Base-by-base conservation (phyloP, 2,113 vertebrate genomes). In the Chionomys nivalis region DNA sequence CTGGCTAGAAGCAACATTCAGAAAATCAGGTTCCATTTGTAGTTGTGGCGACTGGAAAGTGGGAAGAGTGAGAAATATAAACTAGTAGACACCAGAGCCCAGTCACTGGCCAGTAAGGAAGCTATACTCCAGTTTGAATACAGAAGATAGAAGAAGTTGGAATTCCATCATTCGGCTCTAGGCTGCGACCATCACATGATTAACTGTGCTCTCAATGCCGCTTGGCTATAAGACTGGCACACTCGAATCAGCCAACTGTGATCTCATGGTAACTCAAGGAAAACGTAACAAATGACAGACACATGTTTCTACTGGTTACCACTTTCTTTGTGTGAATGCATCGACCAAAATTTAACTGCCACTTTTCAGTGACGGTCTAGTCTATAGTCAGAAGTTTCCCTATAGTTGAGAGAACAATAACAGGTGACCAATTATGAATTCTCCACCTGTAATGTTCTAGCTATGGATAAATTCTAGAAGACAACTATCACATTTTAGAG, bases 21-120 rank as follows among this genome's bases (percentile, higher is more conserved):
- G 73, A 68, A 94, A 96, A 96, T 91, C 39, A 70, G 90, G 16
- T 72, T 93, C 77, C 83, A 79, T 66, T 93, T 95, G 73, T 91
- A 39, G 76, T 96, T 94, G 55, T 96, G 82, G 91, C 49, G 14
- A 39, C 36, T 87, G 73, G 92, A 88, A 89, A 66, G 4, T 85
- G 31, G 49, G 63, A 10, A 2, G 42, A 77, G 19, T 52, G 7
- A 90, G 87, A 93, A 94, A 91, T 44, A 93, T 39, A 83, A 96
- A 92, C 23, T 12, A 39, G n/a, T 42, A 85, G 72, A 44, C 75
- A 75, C 13, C 23, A 55, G 81, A 96, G 36, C 6, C 44, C 49
- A 39, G 11, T 7, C 47, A 16, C 63, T 91, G 77, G 63, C 42
- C 14, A 28, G 24, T 14, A 77, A 86, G 16, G 33, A 92, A 49